phyloP scores from a whole-genome alignment of 2,113 vertebrate genomes.

The Pachypanchax playfairii region DNA sequence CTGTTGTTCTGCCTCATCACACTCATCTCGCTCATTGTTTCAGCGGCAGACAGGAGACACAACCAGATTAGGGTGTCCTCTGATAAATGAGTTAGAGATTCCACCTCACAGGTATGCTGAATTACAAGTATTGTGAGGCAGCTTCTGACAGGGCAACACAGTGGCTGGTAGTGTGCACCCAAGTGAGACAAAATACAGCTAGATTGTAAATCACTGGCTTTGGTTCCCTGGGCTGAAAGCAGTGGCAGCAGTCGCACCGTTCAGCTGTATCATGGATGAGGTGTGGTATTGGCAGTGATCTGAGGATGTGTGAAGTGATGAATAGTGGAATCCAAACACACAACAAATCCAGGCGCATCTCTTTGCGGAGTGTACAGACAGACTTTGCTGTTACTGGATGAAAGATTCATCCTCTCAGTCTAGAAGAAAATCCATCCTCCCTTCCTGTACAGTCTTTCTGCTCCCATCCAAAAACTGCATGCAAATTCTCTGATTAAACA shows the following conservation, averaged over 20 bases:
- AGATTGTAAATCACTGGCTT: slow-evolving; percentile 72
- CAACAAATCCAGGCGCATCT: slow-evolving; percentile 56
- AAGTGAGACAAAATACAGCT: slow-evolving; percentile 65
- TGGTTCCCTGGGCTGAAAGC: slow-evolving; percentile 51
- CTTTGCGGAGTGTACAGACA: slow-evolving; percentile 44
- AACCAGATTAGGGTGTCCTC: slow-evolving; percentile 48
- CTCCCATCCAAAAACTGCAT: slow-evolving; percentile 10
- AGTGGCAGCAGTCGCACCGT: slow-evolving; percentile 47
- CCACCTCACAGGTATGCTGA: slow-evolving; percentile 54
- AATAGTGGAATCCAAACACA: slow-evolving; percentile 61
- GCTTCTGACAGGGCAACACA: slow-evolving; percentile 53
- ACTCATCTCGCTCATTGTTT: slow-evolving; percentile 47
- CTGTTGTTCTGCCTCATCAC: slow-evolving; percentile 58
- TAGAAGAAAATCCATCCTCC: too few relatives aligned
- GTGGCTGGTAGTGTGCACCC: slow-evolving; percentile 59
- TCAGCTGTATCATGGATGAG: slow-evolving; percentile 54
- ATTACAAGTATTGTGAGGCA: slow-evolving; percentile 63
- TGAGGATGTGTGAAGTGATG: slow-evolving; percentile 63
- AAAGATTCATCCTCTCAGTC: slow-evolving; percentile 54
- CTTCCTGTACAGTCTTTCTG: too few relatives aligned
- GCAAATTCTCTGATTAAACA: slow-evolving; percentile 41
- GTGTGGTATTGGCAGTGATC: slow-evolving; percentile 52
- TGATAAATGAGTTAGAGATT: slow-evolving; percentile 56
- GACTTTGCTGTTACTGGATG: slow-evolving; percentile 44
- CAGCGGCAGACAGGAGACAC: slow-evolving; percentile 21